Conservation (phyloP, 2,113 vertebrate species). For the Paramormyrops kingsleyae region DNA sequence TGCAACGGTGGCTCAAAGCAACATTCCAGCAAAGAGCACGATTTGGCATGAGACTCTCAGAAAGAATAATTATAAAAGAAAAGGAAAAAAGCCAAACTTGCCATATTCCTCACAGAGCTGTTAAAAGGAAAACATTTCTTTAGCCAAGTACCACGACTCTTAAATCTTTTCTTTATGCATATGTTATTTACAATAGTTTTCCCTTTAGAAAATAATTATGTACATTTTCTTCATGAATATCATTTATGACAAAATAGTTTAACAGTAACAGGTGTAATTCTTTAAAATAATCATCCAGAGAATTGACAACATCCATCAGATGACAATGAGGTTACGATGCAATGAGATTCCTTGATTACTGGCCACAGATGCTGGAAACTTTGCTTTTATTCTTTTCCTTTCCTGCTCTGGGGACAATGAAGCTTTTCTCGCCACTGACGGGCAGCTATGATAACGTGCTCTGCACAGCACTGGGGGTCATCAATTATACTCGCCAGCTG, state of each 20-base stretch:
- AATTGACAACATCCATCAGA: not conserved
- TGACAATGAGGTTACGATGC: not conserved
- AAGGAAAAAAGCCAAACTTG: constrained; percentile 25
- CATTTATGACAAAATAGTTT: constrained; percentile 31
- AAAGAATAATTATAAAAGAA: constrained; percentile 50
- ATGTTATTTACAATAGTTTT: constrained; percentile 58
- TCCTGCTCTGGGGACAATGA: not conserved
- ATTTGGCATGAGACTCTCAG: constrained; percentile 68
- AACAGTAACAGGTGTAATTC: constrained; percentile 16
- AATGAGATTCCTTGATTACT: not conserved
- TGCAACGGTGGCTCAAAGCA: constrained; percentile 79
- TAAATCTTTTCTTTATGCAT: constrained; percentile 35
- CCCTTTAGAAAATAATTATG: constrained; percentile 29
- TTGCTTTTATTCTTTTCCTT: not conserved
- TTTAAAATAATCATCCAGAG: constrained; percentile 10
- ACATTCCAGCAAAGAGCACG: constrained; percentile 82
- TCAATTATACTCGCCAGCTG: not conserved
- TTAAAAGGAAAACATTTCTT: constrained; percentile 61
- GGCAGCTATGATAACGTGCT: not conserved
- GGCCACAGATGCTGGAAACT: not conserved
- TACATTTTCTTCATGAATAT: constrained; percentile 29
- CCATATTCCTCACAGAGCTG: constrained; percentile 32
- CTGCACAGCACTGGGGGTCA: not conserved
- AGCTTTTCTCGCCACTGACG: too few relatives aligned
- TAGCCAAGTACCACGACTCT: constrained; percentile 35